These are phyloP conservation scores for Pecten maximus DNA, from an alignment of 2,888 invertebrate species.

Conservation along the genomic window DNA sequence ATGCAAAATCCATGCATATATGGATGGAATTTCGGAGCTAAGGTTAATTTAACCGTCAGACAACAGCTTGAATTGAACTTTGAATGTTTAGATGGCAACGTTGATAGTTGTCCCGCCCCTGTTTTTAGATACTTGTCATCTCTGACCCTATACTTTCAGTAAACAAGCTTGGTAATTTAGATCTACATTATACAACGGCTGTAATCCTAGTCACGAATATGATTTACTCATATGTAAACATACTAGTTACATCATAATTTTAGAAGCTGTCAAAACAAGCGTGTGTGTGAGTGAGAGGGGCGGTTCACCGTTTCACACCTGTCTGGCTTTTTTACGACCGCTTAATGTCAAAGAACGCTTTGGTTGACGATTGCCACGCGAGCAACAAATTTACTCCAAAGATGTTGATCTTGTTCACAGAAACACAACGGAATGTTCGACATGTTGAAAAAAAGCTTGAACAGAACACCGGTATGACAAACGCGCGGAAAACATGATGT, in stretches of 20 bases:
- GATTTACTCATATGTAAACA: neutral
- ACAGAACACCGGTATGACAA: neutral
- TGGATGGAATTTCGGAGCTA: too few relatives aligned
- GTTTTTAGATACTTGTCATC: neutral
- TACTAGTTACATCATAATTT: neutral
- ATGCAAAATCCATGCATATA: too few relatives aligned
- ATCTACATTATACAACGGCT: neutral
- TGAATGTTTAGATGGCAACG: neutral
- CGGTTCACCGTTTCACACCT: neutral
- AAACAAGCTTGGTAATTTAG: neutral
- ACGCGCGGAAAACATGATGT: too few relatives aligned
- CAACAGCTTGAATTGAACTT: neutral
- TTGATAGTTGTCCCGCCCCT: neutral
- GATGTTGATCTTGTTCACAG: neutral
- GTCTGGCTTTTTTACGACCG: neutral
- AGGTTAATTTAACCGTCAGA: too few relatives aligned
- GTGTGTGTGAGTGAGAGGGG: constrained; percentile 8
- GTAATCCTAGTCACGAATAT: neutral
- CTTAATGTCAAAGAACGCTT: neutral
- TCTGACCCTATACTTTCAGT: neutral
- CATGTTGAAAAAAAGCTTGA: neutral
- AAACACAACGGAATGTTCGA: neutral
- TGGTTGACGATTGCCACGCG: neutral
- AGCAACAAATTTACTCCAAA: neutral
- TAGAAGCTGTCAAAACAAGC: neutral